These are phyloP conservation scores for Seladonia tumulorum DNA, from an alignment of 2,888 invertebrate genomes.

Conservation along the genomic window DNA sequence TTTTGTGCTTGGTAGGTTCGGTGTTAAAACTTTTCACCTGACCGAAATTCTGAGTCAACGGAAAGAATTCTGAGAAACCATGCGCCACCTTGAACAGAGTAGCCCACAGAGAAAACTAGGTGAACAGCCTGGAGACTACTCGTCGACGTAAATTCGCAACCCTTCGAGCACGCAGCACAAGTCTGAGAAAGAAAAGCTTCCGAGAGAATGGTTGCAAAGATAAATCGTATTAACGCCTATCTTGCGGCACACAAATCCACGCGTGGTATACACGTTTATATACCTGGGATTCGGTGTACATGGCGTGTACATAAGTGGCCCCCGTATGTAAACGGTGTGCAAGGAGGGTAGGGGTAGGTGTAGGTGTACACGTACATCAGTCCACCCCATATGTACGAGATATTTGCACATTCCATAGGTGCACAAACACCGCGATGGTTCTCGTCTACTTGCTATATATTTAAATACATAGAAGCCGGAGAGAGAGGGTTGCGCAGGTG, in stretches of 20 bases:
- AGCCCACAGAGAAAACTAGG: too few species aligned
- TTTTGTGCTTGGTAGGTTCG: too few species aligned
- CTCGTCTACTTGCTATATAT: conserved; percentile 40
- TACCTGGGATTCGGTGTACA: conserved; percentile 18
- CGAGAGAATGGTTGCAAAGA: conserved; percentile 24
- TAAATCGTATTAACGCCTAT: conserved; percentile 62
- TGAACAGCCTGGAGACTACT: too few species aligned
- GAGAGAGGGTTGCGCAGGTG: background rate
- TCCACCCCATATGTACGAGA: conserved; percentile 13
- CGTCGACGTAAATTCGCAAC: background rate
- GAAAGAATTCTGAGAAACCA: too few species aligned
- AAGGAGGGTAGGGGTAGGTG: background rate
- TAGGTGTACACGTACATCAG: background rate
- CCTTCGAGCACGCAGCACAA: background rate
- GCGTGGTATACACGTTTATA: background rate
- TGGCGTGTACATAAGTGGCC: conserved; percentile 27
- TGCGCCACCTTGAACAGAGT: too few species aligned
- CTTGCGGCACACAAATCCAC: conserved; percentile 6
- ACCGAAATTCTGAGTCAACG: too few species aligned
- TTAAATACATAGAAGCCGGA: conserved; percentile 42
- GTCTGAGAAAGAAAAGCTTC: background rate
- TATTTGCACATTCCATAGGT: conserved; percentile 63
- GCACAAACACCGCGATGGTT: conserved; percentile 34
- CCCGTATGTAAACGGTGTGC: background rate
- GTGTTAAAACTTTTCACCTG: too few species aligned